Evolutionary conservation across 2,113 vertebrate species (phyloP).

Genomic region (Triplophysa dalaica): DNA sequence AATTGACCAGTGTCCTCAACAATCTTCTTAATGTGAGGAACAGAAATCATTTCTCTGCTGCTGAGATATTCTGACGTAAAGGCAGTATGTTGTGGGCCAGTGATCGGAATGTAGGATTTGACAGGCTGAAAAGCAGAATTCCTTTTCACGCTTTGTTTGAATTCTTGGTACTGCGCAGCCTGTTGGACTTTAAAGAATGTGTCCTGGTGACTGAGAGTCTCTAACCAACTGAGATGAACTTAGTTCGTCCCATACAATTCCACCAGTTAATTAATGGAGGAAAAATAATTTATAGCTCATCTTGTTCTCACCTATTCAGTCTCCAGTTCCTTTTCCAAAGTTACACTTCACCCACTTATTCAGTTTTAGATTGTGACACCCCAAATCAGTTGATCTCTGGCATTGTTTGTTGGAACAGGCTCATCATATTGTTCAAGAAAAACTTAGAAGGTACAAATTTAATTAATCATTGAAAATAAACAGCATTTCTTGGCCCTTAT

Average conservation of each 20-base stretch:
- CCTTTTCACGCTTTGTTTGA: constrained; percentile 33
- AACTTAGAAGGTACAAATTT: too few species aligned
- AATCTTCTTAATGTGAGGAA: background rate
- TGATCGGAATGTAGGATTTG: background rate
- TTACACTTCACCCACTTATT: background rate
- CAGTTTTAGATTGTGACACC: background rate
- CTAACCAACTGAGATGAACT: background rate
- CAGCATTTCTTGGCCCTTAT: too few species aligned
- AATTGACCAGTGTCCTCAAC: too few species aligned
- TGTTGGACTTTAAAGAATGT: constrained; percentile 22
- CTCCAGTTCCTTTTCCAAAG: background rate
- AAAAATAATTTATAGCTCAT: background rate
- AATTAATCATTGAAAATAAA: too few species aligned
- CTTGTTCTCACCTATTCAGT: background rate
- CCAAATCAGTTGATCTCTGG: background rate
- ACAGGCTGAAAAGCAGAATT: constrained; percentile 18
- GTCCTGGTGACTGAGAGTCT: background rate
- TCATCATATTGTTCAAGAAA: too few species aligned
- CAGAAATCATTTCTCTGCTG: background rate
- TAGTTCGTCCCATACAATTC: background rate
- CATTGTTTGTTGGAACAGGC: background rate
- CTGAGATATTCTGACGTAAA: background rate
- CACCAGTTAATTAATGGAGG: background rate
- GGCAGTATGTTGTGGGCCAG: background rate
- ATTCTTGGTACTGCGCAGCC: constrained; percentile 7